Conservation (phyloP, 2,888 invertebrate species). For the Xylocampa areola region DNA sequence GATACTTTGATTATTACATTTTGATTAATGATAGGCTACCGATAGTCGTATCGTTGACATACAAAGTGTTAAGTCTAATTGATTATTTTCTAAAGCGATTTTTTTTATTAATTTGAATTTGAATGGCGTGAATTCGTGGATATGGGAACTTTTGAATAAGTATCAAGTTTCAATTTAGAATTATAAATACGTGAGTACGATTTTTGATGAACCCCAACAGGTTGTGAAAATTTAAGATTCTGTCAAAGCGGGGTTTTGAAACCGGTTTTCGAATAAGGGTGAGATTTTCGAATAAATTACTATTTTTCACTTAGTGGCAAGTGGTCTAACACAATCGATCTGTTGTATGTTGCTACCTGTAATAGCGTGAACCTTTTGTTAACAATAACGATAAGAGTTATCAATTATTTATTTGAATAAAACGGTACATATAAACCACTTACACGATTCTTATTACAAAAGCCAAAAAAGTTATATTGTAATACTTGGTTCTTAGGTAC, state of each 20-base stretch:
- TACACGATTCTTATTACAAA: too few relatives aligned
- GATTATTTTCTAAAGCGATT: constrained; percentile 71
- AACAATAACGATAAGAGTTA: neutral
- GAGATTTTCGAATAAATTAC: neutral
- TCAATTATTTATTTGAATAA: neutral
- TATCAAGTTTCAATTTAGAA: constrained; percentile 47
- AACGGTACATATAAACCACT: too few relatives aligned
- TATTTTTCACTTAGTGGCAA: neutral
- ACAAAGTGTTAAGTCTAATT: constrained; percentile 76
- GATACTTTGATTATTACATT: constrained; percentile 47
- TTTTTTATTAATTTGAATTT: constrained; percentile 57
- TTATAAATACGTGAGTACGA: constrained; percentile 21
- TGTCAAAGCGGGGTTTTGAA: constrained; percentile 17
- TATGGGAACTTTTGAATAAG: constrained; percentile 34
- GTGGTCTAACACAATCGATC: neutral
- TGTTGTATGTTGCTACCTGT: constrained; percentile 5
- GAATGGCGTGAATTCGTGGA: constrained; percentile 33
- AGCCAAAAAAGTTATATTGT: too few relatives aligned
- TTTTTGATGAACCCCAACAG: neutral
- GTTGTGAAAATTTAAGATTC: constrained; percentile 9
- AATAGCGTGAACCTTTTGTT: neutral
- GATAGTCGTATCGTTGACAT: constrained; percentile 68
- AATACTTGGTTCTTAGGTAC: too few relatives aligned
- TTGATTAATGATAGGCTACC: constrained; percentile 52
- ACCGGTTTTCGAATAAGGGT: neutral